Evolutionary conservation across 2,797 vertebrate genomes (phyloP).

Genomic region (Allobates femoralis): DNA sequence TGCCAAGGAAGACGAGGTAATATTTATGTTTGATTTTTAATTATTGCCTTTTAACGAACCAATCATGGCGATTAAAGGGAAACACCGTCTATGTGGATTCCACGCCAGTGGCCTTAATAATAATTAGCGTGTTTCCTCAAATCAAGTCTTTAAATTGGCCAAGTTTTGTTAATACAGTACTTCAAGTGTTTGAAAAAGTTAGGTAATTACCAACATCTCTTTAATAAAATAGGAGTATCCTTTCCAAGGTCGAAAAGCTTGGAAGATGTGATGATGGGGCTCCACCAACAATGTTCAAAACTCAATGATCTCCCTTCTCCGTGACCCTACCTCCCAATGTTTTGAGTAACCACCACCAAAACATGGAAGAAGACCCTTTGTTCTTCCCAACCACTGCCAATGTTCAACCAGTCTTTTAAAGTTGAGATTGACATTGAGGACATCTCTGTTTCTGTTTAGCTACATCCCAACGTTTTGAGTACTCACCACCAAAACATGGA

Average conservation of each 20-base stretch:
- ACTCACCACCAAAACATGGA: too few relatives aligned
- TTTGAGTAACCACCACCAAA: too few relatives aligned
- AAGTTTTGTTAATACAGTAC: neutral
- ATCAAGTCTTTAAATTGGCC: neutral
- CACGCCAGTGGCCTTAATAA: neutral
- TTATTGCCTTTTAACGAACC: neutral
- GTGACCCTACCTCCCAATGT: too few relatives aligned
- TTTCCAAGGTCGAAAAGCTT: neutral
- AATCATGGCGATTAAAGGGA: neutral
- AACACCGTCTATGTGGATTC: neutral
- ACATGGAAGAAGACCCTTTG: too few relatives aligned
- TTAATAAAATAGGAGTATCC: neutral
- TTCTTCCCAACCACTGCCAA: too few relatives aligned
- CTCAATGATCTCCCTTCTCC: too few relatives aligned
- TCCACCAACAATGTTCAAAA: too few relatives aligned
- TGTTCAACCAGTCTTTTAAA: too few relatives aligned
- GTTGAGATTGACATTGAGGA: too few relatives aligned
- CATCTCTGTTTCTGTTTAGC: too few relatives aligned
- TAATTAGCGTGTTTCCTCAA: neutral
- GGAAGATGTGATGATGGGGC: neutral
- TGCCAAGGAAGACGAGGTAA: neutral
- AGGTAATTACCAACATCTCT: too few relatives aligned
- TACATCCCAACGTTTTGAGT: too few relatives aligned
- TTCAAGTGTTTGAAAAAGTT: neutral
- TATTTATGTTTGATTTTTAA: slow-evolving; percentile 1